Base-by-base conservation (phyloP, 2,888 invertebrate species). In the Netelia melanura region DNA sequence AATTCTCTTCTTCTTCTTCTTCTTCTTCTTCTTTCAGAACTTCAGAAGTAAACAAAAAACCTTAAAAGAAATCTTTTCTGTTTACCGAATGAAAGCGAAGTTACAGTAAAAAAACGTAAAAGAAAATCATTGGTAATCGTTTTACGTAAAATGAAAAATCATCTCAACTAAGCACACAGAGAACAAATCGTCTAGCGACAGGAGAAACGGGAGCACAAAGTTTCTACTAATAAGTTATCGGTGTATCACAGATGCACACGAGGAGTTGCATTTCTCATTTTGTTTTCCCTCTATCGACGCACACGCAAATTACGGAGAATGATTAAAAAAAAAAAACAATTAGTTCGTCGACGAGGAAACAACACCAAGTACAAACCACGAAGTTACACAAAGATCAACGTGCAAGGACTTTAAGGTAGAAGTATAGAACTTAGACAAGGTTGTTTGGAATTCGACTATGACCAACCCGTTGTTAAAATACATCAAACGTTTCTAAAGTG, bases 121-220 rank as follows among this genome's bases (percentile, higher is more conserved):
- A 17, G n/a, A 54, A 54, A 52, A 65, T 38, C 43, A 58, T 48
- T 48, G 38, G 25, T 78, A 48, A 48, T 10, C 38, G 78, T 70
- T 48, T 70, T 48, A 48, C 56, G 56, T 68, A 65, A 56, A 64
- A 52, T 54, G 21, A 67, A 65, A 74, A 74, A 72, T 52, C 62
- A 25, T 81, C 43, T 78, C 65, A 72, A 84, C 72, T 21, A 84
- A 85, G 82, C 85, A 85, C 70, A 75, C 79, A 79, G 30, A 79
- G 75, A 75, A 76, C 78, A 23, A 82, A 79, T 82, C 75, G 64
- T 79, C 85, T 82, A 85, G 85, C 85, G 82, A 68, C 61, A 67
- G 75, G 82, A 65, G 56, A 64, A 62, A 21, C 9, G 71, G 80
- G 85, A 82, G 85, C 75, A 82, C 72, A 83, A 52, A 56, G 48